phyloP scores from a whole-genome alignment of 2,113 vertebrate genomes.

The Hypomesus transpacificus region DNA sequence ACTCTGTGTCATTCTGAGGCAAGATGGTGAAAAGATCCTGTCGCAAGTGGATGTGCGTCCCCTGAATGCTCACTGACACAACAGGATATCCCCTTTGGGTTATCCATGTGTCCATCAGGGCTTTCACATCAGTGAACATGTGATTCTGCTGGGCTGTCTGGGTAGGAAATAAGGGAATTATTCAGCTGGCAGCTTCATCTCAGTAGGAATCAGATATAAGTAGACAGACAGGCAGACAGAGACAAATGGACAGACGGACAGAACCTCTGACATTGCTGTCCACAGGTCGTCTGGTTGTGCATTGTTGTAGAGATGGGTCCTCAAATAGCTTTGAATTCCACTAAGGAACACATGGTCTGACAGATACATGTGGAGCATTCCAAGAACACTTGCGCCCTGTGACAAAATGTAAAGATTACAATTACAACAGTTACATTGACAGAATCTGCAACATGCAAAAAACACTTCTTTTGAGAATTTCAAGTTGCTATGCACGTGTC shows the following conservation, averaged over 20 bases:
- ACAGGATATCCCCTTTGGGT: conserved; percentile 21
- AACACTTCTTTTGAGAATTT: too few species aligned
- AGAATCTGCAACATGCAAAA: too few species aligned
- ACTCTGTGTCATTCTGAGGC: conserved; percentile 20
- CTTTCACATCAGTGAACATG: conserved; percentile 22
- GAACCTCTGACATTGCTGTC: conserved; percentile 21
- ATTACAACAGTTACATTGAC: too few species aligned
- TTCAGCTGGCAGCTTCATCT: conserved; percentile 20
- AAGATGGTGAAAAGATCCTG: conserved; percentile 19
- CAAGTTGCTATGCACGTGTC: too few species aligned
- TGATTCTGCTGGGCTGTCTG: conserved; percentile 9
- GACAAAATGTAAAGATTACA: neutral
- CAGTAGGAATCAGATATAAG: conserved; percentile 15
- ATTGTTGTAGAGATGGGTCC: conserved; percentile 20
- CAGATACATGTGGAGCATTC: conserved; percentile 24
- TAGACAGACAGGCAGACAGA: neutral
- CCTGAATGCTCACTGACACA: conserved; percentile 11
- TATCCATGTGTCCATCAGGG: conserved; percentile 26
- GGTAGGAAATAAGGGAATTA: conserved; percentile 9
- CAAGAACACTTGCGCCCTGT: conserved; percentile 26
- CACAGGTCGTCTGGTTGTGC: conserved; percentile 26
- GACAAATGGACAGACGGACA: neutral
- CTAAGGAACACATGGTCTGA: conserved; percentile 17
- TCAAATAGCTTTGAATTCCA: conserved; percentile 28
- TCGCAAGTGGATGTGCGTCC: conserved; percentile 6